phyloP scores from a whole-genome alignment of 2,888 invertebrate species.

The Xylota sylvarum region DNA sequence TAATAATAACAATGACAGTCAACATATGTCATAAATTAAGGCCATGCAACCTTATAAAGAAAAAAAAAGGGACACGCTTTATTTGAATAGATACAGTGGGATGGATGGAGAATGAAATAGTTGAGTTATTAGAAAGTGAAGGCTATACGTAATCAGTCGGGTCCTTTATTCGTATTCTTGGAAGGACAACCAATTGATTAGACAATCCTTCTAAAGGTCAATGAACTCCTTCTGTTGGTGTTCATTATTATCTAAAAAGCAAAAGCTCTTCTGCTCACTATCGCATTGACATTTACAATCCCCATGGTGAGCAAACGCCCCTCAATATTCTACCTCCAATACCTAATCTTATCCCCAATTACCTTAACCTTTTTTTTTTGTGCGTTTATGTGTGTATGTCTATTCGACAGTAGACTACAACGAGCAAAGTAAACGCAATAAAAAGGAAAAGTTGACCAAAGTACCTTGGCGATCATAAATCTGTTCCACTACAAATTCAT shows the following conservation, averaged over 20 bases:
- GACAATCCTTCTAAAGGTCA: not conserved
- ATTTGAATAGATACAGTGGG: no score
- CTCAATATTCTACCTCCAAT: not conserved
- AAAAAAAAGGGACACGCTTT: no score
- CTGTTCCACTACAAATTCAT: conserved; percentile 54
- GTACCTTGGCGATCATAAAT: conserved; percentile 49
- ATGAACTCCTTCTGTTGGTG: not conserved
- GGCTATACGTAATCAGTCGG: no score
- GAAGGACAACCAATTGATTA: not conserved
- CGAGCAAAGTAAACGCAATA: conserved; percentile 22
- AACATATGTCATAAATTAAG: no score
- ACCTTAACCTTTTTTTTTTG: conserved; percentile 12
- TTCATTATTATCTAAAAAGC: not conserved
- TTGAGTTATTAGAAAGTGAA: no score
- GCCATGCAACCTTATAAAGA: no score
- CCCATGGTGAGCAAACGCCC: not conserved
- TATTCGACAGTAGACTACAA: conserved; percentile 5
- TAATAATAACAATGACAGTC: no score
- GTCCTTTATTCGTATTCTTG: not conserved
- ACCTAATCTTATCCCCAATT: conserved; percentile 3
- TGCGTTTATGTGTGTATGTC: not conserved
- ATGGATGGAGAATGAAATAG: no score
- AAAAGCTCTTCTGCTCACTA: not conserved
- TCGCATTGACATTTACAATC: conserved; percentile 20
- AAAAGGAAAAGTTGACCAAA: conserved; percentile 32